Conservation (phyloP, 2,797 vertebrate genomes). For the Percopsis omiscomaycus region DNA sequence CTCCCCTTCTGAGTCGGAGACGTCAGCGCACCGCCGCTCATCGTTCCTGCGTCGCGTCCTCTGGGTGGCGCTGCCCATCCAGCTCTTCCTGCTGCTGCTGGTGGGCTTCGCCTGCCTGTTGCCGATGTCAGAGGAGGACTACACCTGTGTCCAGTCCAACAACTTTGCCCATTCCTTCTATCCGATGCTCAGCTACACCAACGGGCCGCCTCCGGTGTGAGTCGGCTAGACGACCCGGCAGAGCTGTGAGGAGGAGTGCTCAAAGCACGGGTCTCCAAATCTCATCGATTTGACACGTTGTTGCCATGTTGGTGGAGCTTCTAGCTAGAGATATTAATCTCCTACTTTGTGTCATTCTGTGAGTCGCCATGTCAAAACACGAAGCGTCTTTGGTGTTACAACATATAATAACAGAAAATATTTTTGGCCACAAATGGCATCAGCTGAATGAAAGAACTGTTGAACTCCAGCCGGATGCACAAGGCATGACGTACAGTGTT, state of each 20-base stretch:
- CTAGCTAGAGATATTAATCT: conserved; percentile 43
- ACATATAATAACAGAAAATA: conserved; percentile 23
- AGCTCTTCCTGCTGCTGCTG: conserved; percentile 86
- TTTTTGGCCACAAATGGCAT: background rate
- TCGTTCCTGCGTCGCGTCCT: conserved; percentile 86
- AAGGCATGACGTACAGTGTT: conserved; percentile 26
- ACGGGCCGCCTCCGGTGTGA: conserved; percentile 93
- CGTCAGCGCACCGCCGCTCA: background rate
- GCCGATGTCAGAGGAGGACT: conserved; percentile 88
- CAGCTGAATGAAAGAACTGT: conserved; percentile 3
- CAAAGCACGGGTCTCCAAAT: conserved; percentile 26
- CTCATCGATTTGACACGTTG: conserved; percentile 42
- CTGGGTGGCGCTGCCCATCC: conserved; percentile 88
- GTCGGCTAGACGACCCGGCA: background rate
- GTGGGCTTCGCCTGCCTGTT: conserved; percentile 87
- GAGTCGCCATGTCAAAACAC: conserved; percentile 35
- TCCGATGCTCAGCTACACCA: conserved; percentile 92
- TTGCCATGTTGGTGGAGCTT: conserved; percentile 43
- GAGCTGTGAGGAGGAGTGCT: background rate
- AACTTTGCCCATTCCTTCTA: conserved; percentile 94
- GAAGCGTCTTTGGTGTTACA: conserved; percentile 37
- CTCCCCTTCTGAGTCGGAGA: conserved; percentile 88
- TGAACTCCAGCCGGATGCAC: conserved; percentile 6
- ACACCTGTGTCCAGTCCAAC: conserved; percentile 89
- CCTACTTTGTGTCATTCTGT: conserved; percentile 37